phyloP scores from a whole-genome alignment of 2,113 vertebrate species.

The Raja brachyura region DNA sequence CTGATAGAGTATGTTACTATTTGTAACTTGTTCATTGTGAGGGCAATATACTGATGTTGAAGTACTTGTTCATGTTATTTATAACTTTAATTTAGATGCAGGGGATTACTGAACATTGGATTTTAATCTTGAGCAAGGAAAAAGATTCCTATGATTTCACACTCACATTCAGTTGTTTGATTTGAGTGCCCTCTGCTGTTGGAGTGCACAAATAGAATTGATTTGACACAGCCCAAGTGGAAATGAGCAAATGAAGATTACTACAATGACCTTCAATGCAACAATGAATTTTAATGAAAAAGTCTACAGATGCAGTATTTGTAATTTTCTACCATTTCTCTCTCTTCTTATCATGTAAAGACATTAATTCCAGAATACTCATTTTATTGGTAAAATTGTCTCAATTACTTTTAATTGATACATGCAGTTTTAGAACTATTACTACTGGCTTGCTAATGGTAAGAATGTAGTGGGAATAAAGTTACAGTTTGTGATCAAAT shows the following conservation, averaged over 20 bases:
- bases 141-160: background rate
- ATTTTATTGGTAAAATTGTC: background rate
- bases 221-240: background rate
- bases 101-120: too few species aligned
- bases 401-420: background rate
- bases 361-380: background rate
- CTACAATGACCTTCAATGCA: background rate
- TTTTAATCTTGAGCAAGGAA: background rate
- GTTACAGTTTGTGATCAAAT: too few species aligned
- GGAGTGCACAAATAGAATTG: background rate
- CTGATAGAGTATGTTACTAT: background rate
- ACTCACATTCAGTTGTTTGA: background rate
- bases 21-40: background rate
- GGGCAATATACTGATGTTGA: background rate
- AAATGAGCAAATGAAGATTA: background rate
- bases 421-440: too few species aligned
- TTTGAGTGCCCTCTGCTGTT: constrained; percentile 16
- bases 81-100: background rate
- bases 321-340: background rate
- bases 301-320: background rate
- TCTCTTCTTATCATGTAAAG: background rate
- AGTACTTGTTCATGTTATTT: background rate
- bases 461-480: too few species aligned
- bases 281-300: background rate
- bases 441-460: too few species aligned